Percentiles rank a stretch among this genome's conserved stretches.
These are phyloP conservation scores for Salvelinus namaycush DNA, from an alignment of 2,113 vertebrate species.

Conservation along the genomic window DNA sequence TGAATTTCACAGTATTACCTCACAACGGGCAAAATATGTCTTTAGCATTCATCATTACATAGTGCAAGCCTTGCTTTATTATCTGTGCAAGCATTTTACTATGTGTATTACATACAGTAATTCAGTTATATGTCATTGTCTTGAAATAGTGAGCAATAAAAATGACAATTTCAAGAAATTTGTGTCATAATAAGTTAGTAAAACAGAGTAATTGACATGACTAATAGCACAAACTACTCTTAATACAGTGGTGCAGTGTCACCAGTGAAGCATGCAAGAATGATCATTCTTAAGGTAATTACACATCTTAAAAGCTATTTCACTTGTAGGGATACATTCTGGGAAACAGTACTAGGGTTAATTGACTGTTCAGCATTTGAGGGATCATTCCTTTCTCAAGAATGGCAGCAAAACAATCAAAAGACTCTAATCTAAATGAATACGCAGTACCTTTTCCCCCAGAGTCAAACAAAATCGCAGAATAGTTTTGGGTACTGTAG, in stretches of 20 bases:
- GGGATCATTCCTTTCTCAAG: too few species aligned
- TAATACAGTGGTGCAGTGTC: conserved; percentile 51
- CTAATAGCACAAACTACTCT: conserved; percentile 55
- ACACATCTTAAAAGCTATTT: conserved; percentile 50
- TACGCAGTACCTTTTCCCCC: too few species aligned
- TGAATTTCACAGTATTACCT: conserved; percentile 65
- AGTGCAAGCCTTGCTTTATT: conserved; percentile 62
- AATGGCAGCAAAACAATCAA: too few species aligned
- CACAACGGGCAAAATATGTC: conserved; percentile 65
- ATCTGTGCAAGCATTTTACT: conserved; percentile 62
- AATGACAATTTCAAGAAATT: conserved; percentile 59
- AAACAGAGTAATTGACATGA: conserved; percentile 70
- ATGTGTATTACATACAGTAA: conserved; percentile 57
- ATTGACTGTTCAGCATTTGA: too few species aligned
- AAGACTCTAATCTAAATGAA: too few species aligned
- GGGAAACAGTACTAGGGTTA: too few species aligned
- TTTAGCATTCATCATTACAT: conserved; percentile 46
- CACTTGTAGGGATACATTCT: conserved; percentile 53
- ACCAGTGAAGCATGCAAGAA: conserved; percentile 43
- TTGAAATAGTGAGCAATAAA: conserved; percentile 67
- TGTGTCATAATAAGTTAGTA: conserved; percentile 66
- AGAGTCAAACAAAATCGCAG: too few species aligned
- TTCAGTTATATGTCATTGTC: conserved; percentile 68
- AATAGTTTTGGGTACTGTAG: too few species aligned
- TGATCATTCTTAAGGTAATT: conserved; percentile 46